Evolutionary conservation across 2,797 vertebrate species (phyloP), one percentile per base, ranked within the genome.

Genomic region (Poecilia velifera): DNA sequence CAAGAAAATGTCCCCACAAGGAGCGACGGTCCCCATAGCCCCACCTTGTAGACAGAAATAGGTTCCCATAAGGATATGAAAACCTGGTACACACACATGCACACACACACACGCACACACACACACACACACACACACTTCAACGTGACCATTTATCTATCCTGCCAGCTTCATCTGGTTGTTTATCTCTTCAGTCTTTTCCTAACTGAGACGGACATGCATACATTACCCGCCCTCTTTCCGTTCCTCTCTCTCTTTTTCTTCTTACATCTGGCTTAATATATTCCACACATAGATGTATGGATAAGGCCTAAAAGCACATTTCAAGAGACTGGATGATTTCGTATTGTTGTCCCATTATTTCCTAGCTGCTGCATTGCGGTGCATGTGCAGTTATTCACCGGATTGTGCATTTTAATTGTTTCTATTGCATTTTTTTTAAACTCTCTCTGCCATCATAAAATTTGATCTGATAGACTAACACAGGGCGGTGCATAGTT

Each of bases 181-280:
- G 75, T 83, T 90, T 85, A 90, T 89, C 85, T 74, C 83, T 83
- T 83, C 78, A 76, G 84, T 91, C 86, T 87, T 88, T 74, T 75
- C 82, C 81, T 82, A 84, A 89, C 83, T 85, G 74, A 59, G 82
- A 87, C 45, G 80, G 80, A 86, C 84, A 79, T 72, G 72, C 82
- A 74, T 16, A 43, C 43, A 74, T 47, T 77, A 79, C 45, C 43
- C 6, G 76, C 55, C 81, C 55, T 7, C 41, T 51, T 53, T 43
- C 12, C 20, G 22, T 31, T 45, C 6, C 25, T 64, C 36, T 31
- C 28, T 47, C 51, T 68, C 34, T 6, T 47, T 20, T 34, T 68
- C 78, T 79, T 74, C 64, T 73, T 59, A 45, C 86, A 89, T 70
- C 75, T 82, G 83, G 87, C 86, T 82, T 76, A 74, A 45, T 76